Evolutionary conservation across 2,113 vertebrate species (phyloP), one percentile per base, ranked within the genome.

Genomic region (Piaya cayana): DNA sequence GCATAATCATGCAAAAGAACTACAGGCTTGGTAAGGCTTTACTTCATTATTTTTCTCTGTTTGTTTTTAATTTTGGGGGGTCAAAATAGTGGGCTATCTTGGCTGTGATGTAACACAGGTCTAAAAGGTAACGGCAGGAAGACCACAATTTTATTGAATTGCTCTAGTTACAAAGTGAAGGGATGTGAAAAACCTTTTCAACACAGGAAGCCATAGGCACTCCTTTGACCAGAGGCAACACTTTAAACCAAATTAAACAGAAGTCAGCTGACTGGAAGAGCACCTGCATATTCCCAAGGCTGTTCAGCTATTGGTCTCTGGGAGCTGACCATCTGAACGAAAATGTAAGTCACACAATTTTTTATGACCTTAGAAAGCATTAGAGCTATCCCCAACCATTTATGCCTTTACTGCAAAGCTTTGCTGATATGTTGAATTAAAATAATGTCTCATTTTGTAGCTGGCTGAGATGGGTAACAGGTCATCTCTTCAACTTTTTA

Each of bases 241-340:
- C 79, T 95, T 95, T 75, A 90, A 86, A 94, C 36, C 85, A 86
- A 95, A 97, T 95, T 83, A 95, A 94, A 86, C 59, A 81, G 71
- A 86, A 94, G 47, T 86, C 86, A 95, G 76, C 64, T 88, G 82
- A 86, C 79, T 75, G 49, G 68, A 83, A 64, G 32, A 96, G 79
- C 85, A 94, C 88, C 85, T 96, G 88, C 60, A 36, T 88, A 93
- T 83, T 96, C 90, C 93, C 93, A 83, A 79, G 87, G 64, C 56
- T 6, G 2, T 47, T 86, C 2, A 6, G 82, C 56, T 82, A 15
- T 80, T 88, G 64, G 76, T 81, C 65, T 92, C 64, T 83, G 60
- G 45, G 68, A 77, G 43, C 27, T 60, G 75, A 63, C 21, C 47
- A 49, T 67, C 42, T 86, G 79, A 96, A 94, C 36, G 3, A 70